phyloP scores from a whole-genome alignment of 2,113 vertebrate genomes.

The Paradoxurus hermaphroditus region DNA sequence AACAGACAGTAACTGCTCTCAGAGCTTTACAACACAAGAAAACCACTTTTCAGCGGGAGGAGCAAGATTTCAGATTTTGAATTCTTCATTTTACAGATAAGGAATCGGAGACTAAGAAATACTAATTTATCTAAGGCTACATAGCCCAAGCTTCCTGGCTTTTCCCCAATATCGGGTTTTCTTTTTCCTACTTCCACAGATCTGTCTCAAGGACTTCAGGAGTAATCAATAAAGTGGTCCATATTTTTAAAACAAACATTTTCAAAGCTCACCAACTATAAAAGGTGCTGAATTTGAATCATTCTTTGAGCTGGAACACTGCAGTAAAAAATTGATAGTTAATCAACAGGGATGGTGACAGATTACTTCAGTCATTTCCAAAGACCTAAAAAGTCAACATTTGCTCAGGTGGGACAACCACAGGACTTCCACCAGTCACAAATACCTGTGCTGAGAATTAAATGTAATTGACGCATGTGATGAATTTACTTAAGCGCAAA shows the following conservation, averaged over 20 bases:
- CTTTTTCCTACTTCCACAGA: not conserved
- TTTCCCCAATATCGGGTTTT: not conserved
- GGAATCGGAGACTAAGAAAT: conserved; percentile 9
- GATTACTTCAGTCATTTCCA: conserved; percentile 8
- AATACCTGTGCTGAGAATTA: not conserved
- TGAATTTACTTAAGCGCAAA: not conserved
- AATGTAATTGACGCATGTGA: not conserved
- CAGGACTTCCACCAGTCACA: not conserved
- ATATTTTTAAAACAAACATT: not conserved
- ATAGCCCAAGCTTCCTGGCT: not conserved
- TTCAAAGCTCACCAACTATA: not conserved
- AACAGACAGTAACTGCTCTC: not conserved
- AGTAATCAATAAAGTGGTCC: not conserved
- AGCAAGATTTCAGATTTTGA: not conserved
- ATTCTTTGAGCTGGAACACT: not conserved
- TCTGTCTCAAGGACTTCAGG: not conserved
- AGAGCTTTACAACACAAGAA: not conserved
- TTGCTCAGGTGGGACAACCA: not conserved
- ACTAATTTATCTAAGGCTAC: not conserved
- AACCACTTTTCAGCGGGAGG: not conserved
- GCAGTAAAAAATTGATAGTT: conserved; percentile 25
- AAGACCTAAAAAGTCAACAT: conserved; percentile 10
- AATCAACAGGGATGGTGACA: not conserved
- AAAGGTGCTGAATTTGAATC: not conserved
- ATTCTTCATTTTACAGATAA: conserved; percentile 28